Evolutionary conservation across 2,797 vertebrate species (phyloP), one percentile per base, ranked within the genome.

Genomic region (Poecilia wingei): DNA sequence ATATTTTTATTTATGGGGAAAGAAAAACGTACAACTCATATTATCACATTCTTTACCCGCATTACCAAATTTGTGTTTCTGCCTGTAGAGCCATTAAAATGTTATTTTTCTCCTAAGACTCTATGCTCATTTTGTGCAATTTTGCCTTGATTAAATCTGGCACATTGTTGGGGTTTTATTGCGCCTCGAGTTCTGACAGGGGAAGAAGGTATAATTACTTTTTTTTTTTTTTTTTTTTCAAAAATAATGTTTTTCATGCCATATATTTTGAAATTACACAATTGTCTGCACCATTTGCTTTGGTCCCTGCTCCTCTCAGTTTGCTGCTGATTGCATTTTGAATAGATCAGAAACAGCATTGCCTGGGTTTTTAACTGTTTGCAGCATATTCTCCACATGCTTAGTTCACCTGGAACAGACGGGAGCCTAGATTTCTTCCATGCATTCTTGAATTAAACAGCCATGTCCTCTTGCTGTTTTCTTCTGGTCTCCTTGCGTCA

Each of bases 371-470:
- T 16, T 55, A 28, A 55, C 33, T 36, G 20, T 46, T 14, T 36
- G 28, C 47, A 6, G 66, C 33, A 55, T 13, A 25, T 13, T 43
- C 25, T 51, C 33, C 45, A 5, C 36, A 46, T 36, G 41, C 28
- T 75, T 46, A 16, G 57, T 28, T 45, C 31, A 59, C 25, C 73
- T 47, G 43, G 28, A 45, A 75, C 55, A 43, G 6, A 3, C n/a
- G 8, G 55, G 28, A 70, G 25, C 5, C 25, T 3, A n/a, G 61
- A 61, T 70, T 70, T 70, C n/a, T 28, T 70, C 68, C n/a, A 28
- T 28, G n/a, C 41, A 70, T 70, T 43, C 68, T 70, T 70, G 68
- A 70, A 28, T 28, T 28, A 70, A 16, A 70, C 22, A 70, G 68
- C 41, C 12, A 2, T 70, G 41, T 70, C 68, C 68, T 70, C 68